Percentiles rank a stretch among this genome's conserved stretches.
Evolutionary conservation across 2,888 invertebrate species (phyloP).

Genomic region (Vanessa cardui): DNA sequence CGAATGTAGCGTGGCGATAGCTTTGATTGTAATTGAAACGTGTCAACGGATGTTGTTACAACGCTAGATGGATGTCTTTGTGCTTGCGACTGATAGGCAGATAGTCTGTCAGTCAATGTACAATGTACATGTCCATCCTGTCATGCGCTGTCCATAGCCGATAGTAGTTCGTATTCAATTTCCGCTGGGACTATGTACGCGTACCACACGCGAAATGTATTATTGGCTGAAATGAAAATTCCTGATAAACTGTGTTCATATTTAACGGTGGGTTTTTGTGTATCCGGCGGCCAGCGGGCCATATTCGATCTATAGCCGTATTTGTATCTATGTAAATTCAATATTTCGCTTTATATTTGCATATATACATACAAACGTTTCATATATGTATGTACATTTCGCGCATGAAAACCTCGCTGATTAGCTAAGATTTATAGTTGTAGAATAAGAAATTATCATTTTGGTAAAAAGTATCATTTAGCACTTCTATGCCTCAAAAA

Average conservation of each 20-base stretch:
- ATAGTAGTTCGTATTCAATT: slow-evolving; percentile 69
- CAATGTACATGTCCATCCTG: slow-evolving; percentile 39
- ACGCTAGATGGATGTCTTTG: slow-evolving; percentile 63
- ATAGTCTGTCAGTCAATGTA: slow-evolving; percentile 45
- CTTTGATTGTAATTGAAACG: slow-evolving; percentile 47
- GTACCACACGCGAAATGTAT: slow-evolving; percentile 52
- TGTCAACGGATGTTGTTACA: slow-evolving; percentile 46
- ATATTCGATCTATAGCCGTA: background rate
- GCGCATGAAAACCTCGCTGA: no score
- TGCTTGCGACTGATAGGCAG: slow-evolving; percentile 47
- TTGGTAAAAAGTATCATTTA: no score
- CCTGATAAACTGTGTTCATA: slow-evolving; percentile 28
- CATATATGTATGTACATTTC: no score
- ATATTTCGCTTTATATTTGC: no score
- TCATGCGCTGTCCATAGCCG: slow-evolving; percentile 53
- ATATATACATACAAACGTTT: no score
- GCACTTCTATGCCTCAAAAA: no score
- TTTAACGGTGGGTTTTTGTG: slow-evolving; percentile 23
- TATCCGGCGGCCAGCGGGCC: background rate
- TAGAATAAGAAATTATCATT: no score
- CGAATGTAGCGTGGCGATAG: slow-evolving; percentile 33
- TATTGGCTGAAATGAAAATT: slow-evolving; percentile 52
- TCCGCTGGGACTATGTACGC: slow-evolving; percentile 57
- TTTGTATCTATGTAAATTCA: no score
- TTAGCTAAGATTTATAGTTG: no score